Evolutionary conservation across 1,140 invertebrate genomes (phyloP), one percentile per base, ranked within the genome.

Genomic region (Bombus vancouverensis): DNA sequence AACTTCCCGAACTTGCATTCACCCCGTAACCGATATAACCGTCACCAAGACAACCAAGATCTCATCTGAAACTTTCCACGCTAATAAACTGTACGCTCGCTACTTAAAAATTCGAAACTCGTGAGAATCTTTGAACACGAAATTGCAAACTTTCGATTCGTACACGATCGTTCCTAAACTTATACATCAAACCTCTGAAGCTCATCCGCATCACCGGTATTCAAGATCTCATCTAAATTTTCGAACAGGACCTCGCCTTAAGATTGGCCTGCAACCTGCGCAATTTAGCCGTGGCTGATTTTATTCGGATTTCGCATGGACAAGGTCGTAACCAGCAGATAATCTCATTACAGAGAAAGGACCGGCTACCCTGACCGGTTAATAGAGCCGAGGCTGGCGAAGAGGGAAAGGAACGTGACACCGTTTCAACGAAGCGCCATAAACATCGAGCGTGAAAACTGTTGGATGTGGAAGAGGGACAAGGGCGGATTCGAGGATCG

Each of bases 361-460:
- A 47, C 44, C 34, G 66, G 22, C 76, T 37, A 72, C 1, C 44
- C 66, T 65, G 59, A 37, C 34, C 74, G 28, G 74, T 70, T 83
- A 83, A 83, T 78, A 76, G 72, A 66, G 72, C 15, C 13, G 57
- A 34, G 42, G 44, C 77, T 44, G 71, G 34, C 57, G 84, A 87
- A 66, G 79, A 47, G 70, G 73, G 65, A 66, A 77, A 37, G 73
- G 66, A 88, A 65, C 80, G 68, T 66, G 80, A 88, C 76, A 80
- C 87, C 81, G 73, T 82, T 89, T 87, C 76, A 34, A 57, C 80
- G 70, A 72, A 79, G 76, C 59, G 74, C 65, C 62, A 32, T 76
- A 82, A 82, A 76, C 78, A 77, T 74, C 71, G 70, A 84, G 81
- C 83, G 79, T 75, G 72, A 87, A 86, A 86, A 88, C 75, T 86